A percentile compares a stretch with the other conserved stretches of the same genome.
phyloP scores from a whole-genome alignment of 2,797 vertebrate genomes.

The Alauda arvensis region DNA sequence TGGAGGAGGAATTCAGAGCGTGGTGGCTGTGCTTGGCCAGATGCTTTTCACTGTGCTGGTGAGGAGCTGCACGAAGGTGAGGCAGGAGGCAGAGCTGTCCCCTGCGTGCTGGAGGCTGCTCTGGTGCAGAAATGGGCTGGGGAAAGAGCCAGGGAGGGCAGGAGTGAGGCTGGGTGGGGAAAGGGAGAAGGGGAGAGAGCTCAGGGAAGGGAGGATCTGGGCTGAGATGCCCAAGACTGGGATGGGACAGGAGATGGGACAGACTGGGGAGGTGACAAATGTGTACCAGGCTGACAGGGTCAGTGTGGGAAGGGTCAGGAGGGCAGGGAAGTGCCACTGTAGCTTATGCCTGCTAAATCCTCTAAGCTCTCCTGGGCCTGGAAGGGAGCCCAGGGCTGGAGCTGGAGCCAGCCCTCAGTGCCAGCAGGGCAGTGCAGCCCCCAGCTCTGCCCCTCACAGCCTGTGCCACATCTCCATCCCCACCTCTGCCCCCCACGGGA shows the following conservation, averaged over 20 bases:
- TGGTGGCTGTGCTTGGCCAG: fast-evolving
- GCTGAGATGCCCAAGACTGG: neutral
- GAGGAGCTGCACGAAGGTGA: neutral
- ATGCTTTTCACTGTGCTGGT: neutral
- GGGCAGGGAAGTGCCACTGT: neutral
- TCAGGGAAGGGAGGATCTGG: neutral
- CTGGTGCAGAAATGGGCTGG: neutral
- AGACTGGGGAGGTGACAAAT: neutral
- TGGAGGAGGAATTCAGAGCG: neutral
- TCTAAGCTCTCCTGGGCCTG: neutral
- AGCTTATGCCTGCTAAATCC: neutral
- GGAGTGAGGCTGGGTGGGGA: neutral
- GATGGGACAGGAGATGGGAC: neutral
- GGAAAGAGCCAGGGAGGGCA: neutral
- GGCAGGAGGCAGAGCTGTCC: neutral
- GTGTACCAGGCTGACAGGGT: neutral
- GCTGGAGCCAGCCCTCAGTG: neutral
- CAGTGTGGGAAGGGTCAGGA: neutral
- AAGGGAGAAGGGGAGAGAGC: neutral
- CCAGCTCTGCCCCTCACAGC: neutral
- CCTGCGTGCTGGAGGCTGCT: neutral
- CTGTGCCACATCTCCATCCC: neutral
- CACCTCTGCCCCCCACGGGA: neutral
- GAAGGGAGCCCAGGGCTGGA: neutral
- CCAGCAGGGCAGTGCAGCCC: neutral